Base-by-base conservation (phyloP, 2,797 vertebrate genomes). In the Distichodus sexfasciatus region DNA sequence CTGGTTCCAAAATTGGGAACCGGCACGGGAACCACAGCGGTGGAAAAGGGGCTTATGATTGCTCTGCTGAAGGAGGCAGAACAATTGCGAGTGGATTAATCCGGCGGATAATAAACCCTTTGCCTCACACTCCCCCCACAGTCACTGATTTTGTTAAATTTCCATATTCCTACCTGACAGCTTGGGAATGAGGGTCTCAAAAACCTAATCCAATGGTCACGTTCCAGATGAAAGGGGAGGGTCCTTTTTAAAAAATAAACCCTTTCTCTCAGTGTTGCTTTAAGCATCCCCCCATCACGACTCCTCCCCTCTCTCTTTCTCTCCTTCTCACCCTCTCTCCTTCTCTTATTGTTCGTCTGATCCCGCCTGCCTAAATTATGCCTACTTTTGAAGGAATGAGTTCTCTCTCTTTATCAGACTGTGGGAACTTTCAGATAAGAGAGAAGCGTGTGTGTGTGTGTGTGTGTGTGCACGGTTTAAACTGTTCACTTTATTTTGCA, bases 311-410 rank as follows among this genome's bases (percentile, higher is more conserved):
- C 23, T 41, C 55, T 41, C 12, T 23, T 38, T 55, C 53, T 36
- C n/a, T n/a, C n/a, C n/a, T 36, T 55, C 17, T 55, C 53, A 35
- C 53, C 4, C 50, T 55, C 53, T 24, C n/a, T n/a, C n/a, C n/a
- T n/a, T n/a, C n/a, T n/a, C n/a, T n/a, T n/a, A n/a, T 59, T 59
- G 55, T 59, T 28, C 15, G 31, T 26, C 36, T 41, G 14, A 59
- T n/a, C 10, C 21, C 41, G 55, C 41, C 41, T 40, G 36, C 23
- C 23, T 41, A 17, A 41, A 41, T 59, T 59, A 59, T 59, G n/a
- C n/a, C 55, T 26, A 15, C 7, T 58, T 12, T 36, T 38, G 38
- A 59, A 59, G 19, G 14, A 41, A 23, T 3, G 36, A 36, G 12
- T 6, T 2, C 36, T 26, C 36, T 31, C 26, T 33, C 50, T n/a